phyloP scores from a whole-genome alignment of 2,113 vertebrate species.

The Ancistrus triradiatus region DNA sequence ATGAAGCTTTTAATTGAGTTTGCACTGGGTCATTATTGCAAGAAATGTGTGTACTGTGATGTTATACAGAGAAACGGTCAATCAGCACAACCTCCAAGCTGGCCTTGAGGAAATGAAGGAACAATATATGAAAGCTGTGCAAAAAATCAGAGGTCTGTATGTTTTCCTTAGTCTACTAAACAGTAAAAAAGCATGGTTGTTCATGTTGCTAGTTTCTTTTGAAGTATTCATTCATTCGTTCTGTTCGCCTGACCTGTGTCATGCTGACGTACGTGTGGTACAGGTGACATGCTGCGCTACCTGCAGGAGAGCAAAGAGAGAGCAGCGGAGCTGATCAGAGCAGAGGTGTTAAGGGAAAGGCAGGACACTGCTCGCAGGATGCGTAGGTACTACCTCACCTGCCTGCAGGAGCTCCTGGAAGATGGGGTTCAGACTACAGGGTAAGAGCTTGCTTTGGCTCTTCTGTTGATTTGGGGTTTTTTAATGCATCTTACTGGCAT shows the following conservation, averaged over 20 bases:
- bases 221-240: neutral
- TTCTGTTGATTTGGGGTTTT: neutral
- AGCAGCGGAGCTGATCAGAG: conserved; percentile 82
- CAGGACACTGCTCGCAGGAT: conserved; percentile 86
- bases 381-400: conserved; percentile 86
- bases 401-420: conserved; percentile 86
- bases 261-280: neutral
- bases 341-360: conserved; percentile 81
- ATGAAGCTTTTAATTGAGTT: neutral
- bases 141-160: conserved; percentile 87
- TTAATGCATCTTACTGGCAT: neutral
- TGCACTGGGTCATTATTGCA: neutral
- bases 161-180: neutral
- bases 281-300: conserved; percentile 89
- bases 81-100: conserved; percentile 59
- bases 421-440: conserved; percentile 78
- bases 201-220: neutral
- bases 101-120: conserved; percentile 87
- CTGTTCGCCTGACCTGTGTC: no score
- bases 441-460: conserved; percentile 55
- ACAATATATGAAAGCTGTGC: conserved; percentile 84
- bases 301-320: conserved; percentile 87
- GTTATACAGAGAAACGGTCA: conserved; percentile 46
- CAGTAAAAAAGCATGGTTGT: no score
- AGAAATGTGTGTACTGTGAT: neutral